Conservation (phyloP, 2,888 invertebrate species). For the Gari tellinella region DNA sequence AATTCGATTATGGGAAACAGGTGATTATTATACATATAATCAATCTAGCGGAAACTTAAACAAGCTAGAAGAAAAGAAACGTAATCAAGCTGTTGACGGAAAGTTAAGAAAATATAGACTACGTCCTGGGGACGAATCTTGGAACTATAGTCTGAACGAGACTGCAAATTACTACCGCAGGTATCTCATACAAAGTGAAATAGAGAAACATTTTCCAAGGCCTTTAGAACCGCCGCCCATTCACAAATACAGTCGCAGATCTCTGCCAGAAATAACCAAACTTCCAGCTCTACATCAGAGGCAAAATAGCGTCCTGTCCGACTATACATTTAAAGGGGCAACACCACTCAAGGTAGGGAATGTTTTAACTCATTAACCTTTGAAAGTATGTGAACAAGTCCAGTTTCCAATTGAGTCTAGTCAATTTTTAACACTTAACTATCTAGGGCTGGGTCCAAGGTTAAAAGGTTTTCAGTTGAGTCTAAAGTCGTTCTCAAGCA, state of each 20-base stretch:
- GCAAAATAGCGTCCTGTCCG: slow-evolving; percentile 25
- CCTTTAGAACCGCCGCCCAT: background rate
- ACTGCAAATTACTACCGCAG: slow-evolving; percentile 43
- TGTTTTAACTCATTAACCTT: too few species aligned
- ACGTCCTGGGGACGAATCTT: slow-evolving; percentile 36
- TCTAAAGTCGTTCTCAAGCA: too few species aligned
- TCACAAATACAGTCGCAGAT: slow-evolving; percentile 5
- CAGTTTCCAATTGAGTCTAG: too few species aligned
- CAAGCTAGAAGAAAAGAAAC: slow-evolving; percentile 27
- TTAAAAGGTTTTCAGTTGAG: too few species aligned
- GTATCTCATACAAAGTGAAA: slow-evolving; percentile 49
- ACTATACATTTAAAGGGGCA: slow-evolving; percentile 11
- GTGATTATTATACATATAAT: slow-evolving; percentile 50
- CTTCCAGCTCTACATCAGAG: background rate
- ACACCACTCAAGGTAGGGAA: slow-evolving; percentile 18
- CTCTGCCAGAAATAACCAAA: slow-evolving; percentile 23
- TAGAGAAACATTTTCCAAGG: slow-evolving; percentile 26
- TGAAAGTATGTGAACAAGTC: too few species aligned
- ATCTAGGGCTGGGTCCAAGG: too few species aligned
- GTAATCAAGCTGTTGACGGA: background rate
- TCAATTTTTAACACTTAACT: too few species aligned
- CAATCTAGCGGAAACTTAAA: slow-evolving; percentile 33
- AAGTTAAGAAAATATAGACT: slow-evolving; percentile 20
- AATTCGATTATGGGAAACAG: slow-evolving; percentile 28
- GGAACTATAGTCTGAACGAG: slow-evolving; percentile 46